These are phyloP conservation scores for Virgularia gustaviana DNA, from an alignment of 92 coral and sea anemone genomes.

Conservation along the genomic window DNA sequence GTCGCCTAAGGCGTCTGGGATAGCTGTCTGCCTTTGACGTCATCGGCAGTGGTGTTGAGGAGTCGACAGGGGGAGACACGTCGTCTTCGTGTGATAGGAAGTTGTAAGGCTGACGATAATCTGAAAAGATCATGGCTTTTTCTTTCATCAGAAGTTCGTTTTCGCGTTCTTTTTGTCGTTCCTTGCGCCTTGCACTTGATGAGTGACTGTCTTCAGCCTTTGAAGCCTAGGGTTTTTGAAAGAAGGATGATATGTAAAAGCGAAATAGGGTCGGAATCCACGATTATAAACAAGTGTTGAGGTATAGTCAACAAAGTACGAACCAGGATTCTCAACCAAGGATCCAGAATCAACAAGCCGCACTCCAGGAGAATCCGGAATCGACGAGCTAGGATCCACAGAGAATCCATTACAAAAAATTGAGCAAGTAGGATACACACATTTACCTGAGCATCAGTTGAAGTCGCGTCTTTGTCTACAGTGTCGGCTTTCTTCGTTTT, in stretches of 20 bases:
- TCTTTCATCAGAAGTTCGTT: slow-evolving; percentile 81
- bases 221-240: no score
- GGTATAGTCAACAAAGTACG: no score
- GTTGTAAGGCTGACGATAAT: slow-evolving; percentile 94
- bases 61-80: slow-evolving; percentile 43
- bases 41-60: slow-evolving; percentile 29
- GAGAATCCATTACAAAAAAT: not conserved
- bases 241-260: no score
- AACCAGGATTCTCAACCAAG: no score
- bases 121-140: slow-evolving; percentile 81
- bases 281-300: no score
- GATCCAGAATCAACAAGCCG: no score
- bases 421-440: not conserved
- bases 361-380: no score
- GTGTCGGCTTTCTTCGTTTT: slow-evolving; percentile 2
- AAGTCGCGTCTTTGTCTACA: slow-evolving; percentile 10
- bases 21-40: slow-evolving; percentile 25
- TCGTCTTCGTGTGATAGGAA: slow-evolving; percentile 70
- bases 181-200: not conserved
- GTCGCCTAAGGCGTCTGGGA: slow-evolving; percentile 23
- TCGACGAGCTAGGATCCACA: no score
- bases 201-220: slow-evolving; percentile 8
- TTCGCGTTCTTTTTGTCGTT: slow-evolving; percentile 46
- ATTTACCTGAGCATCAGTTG: not conserved
- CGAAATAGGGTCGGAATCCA: no score